Evolutionary conservation across 2,797 vertebrate genomes (phyloP), one percentile per base, ranked within the genome.

Genomic region (Acomys russatus): DNA sequence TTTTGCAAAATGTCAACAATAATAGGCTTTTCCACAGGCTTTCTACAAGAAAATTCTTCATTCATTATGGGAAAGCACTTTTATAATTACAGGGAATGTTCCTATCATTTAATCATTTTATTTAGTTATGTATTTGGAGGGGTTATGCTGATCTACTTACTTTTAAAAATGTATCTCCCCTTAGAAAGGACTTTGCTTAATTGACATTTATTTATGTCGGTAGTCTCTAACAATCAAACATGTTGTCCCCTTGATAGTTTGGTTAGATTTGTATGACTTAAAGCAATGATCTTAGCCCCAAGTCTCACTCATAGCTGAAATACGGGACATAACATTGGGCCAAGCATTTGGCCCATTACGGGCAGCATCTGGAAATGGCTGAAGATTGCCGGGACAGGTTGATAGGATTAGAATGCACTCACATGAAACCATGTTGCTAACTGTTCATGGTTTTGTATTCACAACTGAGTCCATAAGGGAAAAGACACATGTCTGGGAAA

Each of bases 1-100:
- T 94, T 90, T 76, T 89, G 51, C 79, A 77, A 94, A 94, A 54
- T 71, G 28, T 18, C 83, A 96, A 64, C 38, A 87, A 49, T 59
- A 38, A 49, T 15, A 18, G 25, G 73, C 66, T 71, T 70, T 56
- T 35, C 51, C 22, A 35, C 68, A 87, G 84, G 6, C 17, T 68
- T 38, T 28, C 3, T 78, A 12, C 9, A 78, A 71, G 35, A 28
- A 84, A 91, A 59, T 64, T 22, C n/a, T 12, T 44, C 4, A 56
- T 78, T 91, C 44, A 77, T 0, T 35, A 54, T 73, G 23, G 14
- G 3, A 95, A 92, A 33, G 3, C 10, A 49, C 9, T 80, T 90
- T 59, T 71, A 95, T 85, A 95, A 63, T 14, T 63, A 2, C 28
- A 88, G 77, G 54, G 4, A 25, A 74, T 83, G 35, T n/a, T 95